Conservation (phyloP, 2,888 invertebrate species). For the Trichacis sp. region DNA sequence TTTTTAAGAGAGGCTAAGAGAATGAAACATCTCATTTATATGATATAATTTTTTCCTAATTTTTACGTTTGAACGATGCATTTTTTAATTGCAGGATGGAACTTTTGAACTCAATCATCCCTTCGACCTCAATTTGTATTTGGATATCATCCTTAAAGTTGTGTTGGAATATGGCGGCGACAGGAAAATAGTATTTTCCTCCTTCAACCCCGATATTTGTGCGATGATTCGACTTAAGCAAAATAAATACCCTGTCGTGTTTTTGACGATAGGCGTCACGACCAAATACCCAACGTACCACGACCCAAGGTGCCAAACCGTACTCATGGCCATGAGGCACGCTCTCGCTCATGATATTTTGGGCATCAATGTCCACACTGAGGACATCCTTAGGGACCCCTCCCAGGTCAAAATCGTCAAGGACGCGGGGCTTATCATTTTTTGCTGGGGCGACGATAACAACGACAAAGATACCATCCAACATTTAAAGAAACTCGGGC, state of each 20-base stretch:
- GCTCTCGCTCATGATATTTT: constrained; percentile 85
- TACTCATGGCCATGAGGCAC: constrained; percentile 85
- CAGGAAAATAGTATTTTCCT: constrained; percentile 91
- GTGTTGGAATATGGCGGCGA: constrained; percentile 83
- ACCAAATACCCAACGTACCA: constrained; percentile 82
- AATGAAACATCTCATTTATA: background rate
- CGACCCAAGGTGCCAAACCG: constrained; percentile 85
- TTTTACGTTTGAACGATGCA: background rate
- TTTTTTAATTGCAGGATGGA: constrained; percentile 74
- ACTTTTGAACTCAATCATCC: constrained; percentile 88
- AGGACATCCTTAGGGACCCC: constrained; percentile 88
- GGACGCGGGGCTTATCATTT: constrained; percentile 86
- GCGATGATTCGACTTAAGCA: constrained; percentile 94
- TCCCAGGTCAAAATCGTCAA: constrained; percentile 84
- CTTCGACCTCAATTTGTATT: constrained; percentile 91
- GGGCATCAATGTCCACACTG: constrained; percentile 93
- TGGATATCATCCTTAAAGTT: constrained; percentile 89
- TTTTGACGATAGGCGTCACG: constrained; percentile 86
- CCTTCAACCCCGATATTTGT: constrained; percentile 97
- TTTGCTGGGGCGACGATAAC: constrained; percentile 98
- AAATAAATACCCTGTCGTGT: constrained; percentile 96
- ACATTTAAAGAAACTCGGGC: constrained; percentile 86
- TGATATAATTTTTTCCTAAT: background rate
- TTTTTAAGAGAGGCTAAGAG: background rate
- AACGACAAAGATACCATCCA: constrained; percentile 88